Conservation (phyloP, 2,888 invertebrate genomes). For the Andrena trimmerana region DNA sequence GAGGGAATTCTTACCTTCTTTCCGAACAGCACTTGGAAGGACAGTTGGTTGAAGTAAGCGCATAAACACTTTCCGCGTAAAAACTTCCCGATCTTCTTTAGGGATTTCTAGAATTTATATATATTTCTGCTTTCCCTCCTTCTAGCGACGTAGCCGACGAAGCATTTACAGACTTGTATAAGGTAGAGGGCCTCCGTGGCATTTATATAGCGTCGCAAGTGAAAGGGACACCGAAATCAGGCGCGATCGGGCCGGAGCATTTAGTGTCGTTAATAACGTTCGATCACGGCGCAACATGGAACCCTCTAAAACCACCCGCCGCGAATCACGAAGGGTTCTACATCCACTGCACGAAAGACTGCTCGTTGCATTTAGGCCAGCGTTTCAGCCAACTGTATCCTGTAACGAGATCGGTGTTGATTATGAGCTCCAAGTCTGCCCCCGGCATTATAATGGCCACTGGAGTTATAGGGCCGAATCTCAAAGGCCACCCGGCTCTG, state of each 20-base stretch:
- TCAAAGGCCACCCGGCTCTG: slow-evolving; percentile 93
- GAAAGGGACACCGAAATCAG: slow-evolving; percentile 85
- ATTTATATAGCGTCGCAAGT: slow-evolving; percentile 96
- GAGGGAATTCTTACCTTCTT: slow-evolving; percentile 94
- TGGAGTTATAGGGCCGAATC: slow-evolving; percentile 91
- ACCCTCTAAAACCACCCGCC: slow-evolving; percentile 90
- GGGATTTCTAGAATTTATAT: background rate
- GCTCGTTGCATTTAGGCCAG: slow-evolving; percentile 95
- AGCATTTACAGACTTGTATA: slow-evolving; percentile 94
- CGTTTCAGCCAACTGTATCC: slow-evolving; percentile 94
- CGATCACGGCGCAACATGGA: slow-evolving; percentile 95
- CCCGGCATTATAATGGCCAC: slow-evolving; percentile 96
- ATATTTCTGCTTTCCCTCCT: background rate
- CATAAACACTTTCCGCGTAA: background rate
- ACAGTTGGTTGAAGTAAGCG: slow-evolving; percentile 93
- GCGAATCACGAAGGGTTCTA: slow-evolving; percentile 89
- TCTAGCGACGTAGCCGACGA: slow-evolving; percentile 91
- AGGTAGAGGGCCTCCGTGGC: slow-evolving; percentile 94
- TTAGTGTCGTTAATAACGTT: slow-evolving; percentile 93
- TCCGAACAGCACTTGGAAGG: slow-evolving; percentile 92
- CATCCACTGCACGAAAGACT: slow-evolving; percentile 90
- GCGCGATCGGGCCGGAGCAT: slow-evolving; percentile 90
- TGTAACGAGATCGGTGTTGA: slow-evolving; percentile 91
- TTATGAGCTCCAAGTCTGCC: slow-evolving; percentile 94
- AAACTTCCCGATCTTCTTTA: background rate